Base-by-base conservation (phyloP, 2,888 invertebrate species). In the Bibio marci region DNA sequence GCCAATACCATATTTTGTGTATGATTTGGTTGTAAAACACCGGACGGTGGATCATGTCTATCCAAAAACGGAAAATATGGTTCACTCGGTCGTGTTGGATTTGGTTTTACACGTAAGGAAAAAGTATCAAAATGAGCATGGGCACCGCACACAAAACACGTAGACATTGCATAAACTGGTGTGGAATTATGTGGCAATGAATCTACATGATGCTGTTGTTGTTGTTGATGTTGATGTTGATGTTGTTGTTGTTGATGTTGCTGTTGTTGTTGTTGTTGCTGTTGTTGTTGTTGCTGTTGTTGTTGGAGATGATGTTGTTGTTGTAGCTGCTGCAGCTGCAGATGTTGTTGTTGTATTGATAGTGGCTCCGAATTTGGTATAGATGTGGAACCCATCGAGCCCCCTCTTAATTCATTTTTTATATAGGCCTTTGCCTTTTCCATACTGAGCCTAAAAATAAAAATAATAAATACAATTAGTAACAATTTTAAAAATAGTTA, bases 21-120 rank as follows among this genome's bases (percentile, higher is more conserved):
- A 12, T 49, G 55, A 52, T 52, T 48, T 25, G 54, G 57, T 53
- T 44, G 63, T 53, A 48, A 62, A 33, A 72, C 64, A 55, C 80
- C 81, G n/a, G 80, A 81, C 41, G 69, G 65, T 0, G 92, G 91
- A 12, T 87, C 78, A 46, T 86, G 81, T 14, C 80, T 77, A 50
- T 86, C 86, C 55, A 92, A 67, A 64, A 92, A 92, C 36, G 91
- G 88, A 64, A 91, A 92, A 62, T 83, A 86, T 10, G 91, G 79
- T 58, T 85, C 83, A 40, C 71, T 67, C 43, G 78, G 69, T 46
- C 76, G 70, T 49, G 73, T 75, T 40, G 73, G 68, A 50, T 74
- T 73, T 43, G 76, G 74, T 55, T 77, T 77, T 35, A 76, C 72
- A 46, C 73, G 66, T 37, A 80, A 52, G 51, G 70, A 67, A 52